phyloP scores from a whole-genome alignment of 2,888 invertebrate species.

The Trachelus iudaicus region DNA sequence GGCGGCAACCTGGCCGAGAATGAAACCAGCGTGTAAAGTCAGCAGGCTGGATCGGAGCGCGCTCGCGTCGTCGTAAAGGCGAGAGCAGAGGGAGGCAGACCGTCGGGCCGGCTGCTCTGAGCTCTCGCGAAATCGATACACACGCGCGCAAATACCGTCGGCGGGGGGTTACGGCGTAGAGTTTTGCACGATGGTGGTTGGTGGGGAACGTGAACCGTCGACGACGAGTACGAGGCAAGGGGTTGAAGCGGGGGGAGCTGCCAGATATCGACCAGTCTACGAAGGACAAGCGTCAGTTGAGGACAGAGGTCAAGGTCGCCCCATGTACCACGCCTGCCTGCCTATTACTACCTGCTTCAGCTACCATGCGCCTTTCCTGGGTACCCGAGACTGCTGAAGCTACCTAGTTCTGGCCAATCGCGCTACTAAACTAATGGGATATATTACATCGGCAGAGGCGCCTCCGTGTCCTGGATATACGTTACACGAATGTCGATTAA shows the following conservation, averaged over 20 bases:
- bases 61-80: background rate
- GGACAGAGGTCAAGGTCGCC: constrained; percentile 63
- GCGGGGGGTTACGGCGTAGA: background rate
- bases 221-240: constrained; percentile 12
- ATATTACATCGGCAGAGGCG: background rate
- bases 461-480: too few species aligned
- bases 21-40: background rate
- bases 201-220: background rate
- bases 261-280: constrained; percentile 60
- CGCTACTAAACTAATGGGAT: background rate
- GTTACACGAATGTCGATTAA: too few species aligned
- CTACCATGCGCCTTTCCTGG: background rate
- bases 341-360: background rate
- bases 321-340: constrained; percentile 38
- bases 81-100: background rate
- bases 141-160: constrained; percentile 3
- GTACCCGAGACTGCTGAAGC: background rate
- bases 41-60: background rate
- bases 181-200: background rate
- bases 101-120: background rate
- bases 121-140: constrained; percentile 9
- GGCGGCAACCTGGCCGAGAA: background rate
- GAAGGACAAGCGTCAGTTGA: constrained; percentile 54
- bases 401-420: background rate
- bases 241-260: constrained; percentile 19